These are phyloP conservation scores for Uloborus plumipes DNA, from an alignment of 2,888 invertebrate genomes.

Conservation along the genomic window DNA sequence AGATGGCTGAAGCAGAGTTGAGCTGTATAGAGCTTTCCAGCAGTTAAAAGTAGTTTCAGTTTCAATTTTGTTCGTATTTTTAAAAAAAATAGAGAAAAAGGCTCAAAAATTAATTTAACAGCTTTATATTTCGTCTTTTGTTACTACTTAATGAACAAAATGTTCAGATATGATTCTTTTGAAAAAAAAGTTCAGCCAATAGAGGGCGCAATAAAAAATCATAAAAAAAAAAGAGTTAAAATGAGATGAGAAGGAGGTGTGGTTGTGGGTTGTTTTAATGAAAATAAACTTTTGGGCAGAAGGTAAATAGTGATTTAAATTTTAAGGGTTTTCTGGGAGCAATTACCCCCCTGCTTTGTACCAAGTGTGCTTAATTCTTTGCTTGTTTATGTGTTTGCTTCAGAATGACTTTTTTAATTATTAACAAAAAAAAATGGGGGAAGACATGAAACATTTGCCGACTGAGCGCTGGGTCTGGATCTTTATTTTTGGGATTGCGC, in stretches of 20 bases:
- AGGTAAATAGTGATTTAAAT: not conserved
- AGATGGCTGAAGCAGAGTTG: slow-evolving; percentile 12
- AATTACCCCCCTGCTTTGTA: not conserved
- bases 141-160: too few species aligned
- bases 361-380: too few species aligned
- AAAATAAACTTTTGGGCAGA: not conserved
- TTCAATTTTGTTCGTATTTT: too few species aligned
- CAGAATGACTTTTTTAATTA: too few species aligned
- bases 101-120: too few species aligned
- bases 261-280: slow-evolving; percentile 50
- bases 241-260: slow-evolving; percentile 44
- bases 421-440: not conserved
- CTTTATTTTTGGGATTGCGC: slow-evolving; percentile 63
- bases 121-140: too few species aligned
- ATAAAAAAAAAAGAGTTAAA: slow-evolving; percentile 24
- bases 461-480: slow-evolving; percentile 50
- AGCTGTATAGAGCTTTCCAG: not conserved
- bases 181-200: too few species aligned
- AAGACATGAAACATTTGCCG: slow-evolving; percentile 1
- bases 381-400: too few species aligned
- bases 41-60: too few species aligned
- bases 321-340: not conserved
- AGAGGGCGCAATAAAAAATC: too few species aligned
- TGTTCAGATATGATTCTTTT: too few species aligned
- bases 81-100: too few species aligned